phyloP scores from a whole-genome alignment of 2,113 vertebrate species.

The Lasiurus cinereus region DNA sequence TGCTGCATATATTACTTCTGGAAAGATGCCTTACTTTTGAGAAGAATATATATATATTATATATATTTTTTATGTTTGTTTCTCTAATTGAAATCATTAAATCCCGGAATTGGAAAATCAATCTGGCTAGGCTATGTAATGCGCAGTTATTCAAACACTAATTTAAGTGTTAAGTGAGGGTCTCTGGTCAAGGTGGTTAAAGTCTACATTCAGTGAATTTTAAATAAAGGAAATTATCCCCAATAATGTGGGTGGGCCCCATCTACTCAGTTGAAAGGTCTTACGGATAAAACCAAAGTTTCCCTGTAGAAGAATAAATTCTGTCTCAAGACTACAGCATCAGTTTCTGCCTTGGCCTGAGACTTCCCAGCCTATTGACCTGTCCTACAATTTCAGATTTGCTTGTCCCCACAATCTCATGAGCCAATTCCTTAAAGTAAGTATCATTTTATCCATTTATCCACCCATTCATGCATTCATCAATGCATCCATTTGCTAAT shows the following conservation, averaged over 20 bases:
- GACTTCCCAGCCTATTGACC: not conserved
- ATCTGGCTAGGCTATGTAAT: not conserved
- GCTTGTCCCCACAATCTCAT: not conserved
- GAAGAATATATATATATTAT: not conserved
- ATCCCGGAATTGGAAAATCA: not conserved
- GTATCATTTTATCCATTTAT: not conserved
- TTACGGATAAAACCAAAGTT: not conserved
- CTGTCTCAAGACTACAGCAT: not conserved
- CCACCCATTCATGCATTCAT: no score
- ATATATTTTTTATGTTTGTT: not conserved
- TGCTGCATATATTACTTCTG: not conserved
- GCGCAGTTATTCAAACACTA: not conserved
- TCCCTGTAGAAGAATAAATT: not conserved
- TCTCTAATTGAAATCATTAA: slow-evolving; percentile 15
- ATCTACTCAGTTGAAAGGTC: not conserved
- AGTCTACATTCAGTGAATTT: not conserved
- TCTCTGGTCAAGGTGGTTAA: not conserved
- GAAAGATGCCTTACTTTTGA: not conserved
- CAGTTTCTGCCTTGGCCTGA: not conserved
- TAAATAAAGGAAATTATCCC: not conserved
- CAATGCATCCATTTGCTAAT: not conserved
- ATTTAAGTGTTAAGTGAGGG: not conserved
- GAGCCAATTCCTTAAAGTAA: slow-evolving; percentile 20
- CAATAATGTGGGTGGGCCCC: not conserved
- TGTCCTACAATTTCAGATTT: not conserved